Evolutionary conservation across 2,888 invertebrate species (phyloP).

Genomic region (Rhagophthalmus giganteus): DNA sequence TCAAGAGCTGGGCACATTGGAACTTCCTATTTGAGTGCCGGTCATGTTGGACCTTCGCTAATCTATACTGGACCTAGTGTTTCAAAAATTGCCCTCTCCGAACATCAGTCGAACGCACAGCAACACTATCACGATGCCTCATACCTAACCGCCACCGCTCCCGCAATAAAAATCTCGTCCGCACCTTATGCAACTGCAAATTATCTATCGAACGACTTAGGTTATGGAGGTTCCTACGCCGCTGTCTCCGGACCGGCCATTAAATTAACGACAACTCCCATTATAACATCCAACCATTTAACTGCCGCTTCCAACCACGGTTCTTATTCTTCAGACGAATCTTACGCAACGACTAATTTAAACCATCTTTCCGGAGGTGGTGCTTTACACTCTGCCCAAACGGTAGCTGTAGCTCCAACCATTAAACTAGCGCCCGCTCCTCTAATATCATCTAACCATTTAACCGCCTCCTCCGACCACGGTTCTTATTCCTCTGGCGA

Average conservation of each 20-base stretch:
- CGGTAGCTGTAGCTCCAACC: slow-evolving; percentile 10
- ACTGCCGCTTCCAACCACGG: neutral
- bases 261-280: neutral
- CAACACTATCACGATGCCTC: too few relatives aligned
- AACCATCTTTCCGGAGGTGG: slow-evolving; percentile 15
- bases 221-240: too few relatives aligned
- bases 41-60: neutral
- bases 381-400: slow-evolving; percentile 16
- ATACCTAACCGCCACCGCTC: too few relatives aligned
- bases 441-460: slow-evolving; percentile 38
- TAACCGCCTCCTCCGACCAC: slow-evolving; percentile 41
- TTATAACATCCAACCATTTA: neutral
- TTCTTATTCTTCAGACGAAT: slow-evolving; percentile 3
- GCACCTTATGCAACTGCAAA: too few relatives aligned
- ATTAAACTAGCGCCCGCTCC: slow-evolving; percentile 35
- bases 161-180: too few relatives aligned
- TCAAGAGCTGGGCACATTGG: slow-evolving; percentile 10
- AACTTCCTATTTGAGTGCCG: slow-evolving; percentile 1
- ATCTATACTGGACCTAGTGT: too few relatives aligned
- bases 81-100: too few relatives aligned
- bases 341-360: neutral
- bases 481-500: slow-evolving; percentile 1
- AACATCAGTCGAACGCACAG: too few relatives aligned
- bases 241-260: too few relatives aligned
- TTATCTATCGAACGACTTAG: too few relatives aligned